Evolutionary conservation across 2,888 invertebrate genomes (phyloP).

Genomic region (Podabrus alpinus): DNA sequence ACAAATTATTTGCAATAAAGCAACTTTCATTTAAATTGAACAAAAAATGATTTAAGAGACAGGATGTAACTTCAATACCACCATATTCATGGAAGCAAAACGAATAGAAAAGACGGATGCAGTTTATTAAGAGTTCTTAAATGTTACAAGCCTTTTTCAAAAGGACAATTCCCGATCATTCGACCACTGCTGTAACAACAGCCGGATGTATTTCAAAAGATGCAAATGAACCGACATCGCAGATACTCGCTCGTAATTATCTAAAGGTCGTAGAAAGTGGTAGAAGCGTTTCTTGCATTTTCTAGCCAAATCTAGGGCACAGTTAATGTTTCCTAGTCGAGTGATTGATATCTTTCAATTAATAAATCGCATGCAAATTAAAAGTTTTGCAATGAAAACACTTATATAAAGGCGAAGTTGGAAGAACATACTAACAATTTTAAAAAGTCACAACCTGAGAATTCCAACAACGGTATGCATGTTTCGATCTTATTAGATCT

Average conservation of each 20-base stretch:
- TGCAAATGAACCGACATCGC: slow-evolving; percentile 24
- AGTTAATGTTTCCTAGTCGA: slow-evolving; percentile 19
- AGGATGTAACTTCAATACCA: slow-evolving; percentile 1
- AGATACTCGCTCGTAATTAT: slow-evolving; percentile 22
- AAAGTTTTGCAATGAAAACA: not conserved
- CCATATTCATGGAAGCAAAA: slow-evolving; percentile 11
- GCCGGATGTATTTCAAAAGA: slow-evolving; percentile 24
- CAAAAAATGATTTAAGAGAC: not conserved
- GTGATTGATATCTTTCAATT: slow-evolving; percentile 12
- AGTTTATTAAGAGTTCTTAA: slow-evolving; percentile 5
- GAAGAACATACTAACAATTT: too few species aligned
- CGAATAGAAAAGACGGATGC: slow-evolving; percentile 15
- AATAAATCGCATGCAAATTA: slow-evolving; percentile 6
- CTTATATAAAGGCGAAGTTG: not conserved
- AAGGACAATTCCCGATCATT: slow-evolving; percentile 14
- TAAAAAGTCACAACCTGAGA: too few species aligned
- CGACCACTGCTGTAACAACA: slow-evolving; percentile 18
- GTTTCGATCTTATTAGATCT: too few species aligned
- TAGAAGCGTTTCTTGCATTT: slow-evolving; percentile 22
- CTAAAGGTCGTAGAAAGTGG: slow-evolving; percentile 27
- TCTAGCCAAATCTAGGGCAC: slow-evolving; percentile 25
- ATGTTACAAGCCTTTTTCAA: slow-evolving; percentile 7
- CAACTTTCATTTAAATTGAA: not conserved
- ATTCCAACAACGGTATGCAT: too few species aligned
- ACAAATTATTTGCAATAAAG: not conserved